Percentiles rank a stretch among this genome's conserved stretches.
Conservation (phyloP, 1,140 invertebrate genomes). For the Calliphora vicina region DNA sequence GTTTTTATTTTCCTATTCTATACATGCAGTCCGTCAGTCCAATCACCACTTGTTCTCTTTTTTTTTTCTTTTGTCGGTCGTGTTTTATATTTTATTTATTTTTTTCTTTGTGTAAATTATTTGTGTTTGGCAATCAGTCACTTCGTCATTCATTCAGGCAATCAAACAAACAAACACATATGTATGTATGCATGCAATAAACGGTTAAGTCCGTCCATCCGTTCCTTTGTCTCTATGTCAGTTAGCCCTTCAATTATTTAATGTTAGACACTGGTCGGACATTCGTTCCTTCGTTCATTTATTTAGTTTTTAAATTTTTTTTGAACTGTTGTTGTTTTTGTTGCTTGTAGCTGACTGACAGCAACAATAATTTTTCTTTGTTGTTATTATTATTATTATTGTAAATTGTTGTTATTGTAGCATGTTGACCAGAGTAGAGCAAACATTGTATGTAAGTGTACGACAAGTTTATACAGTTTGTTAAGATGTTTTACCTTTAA, state of each 20-base stretch:
- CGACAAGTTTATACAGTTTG: not conserved
- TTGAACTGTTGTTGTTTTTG: not conserved
- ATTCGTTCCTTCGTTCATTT: not conserved
- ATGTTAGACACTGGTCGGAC: not conserved
- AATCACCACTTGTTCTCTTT: not conserved
- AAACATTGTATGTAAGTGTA: not conserved
- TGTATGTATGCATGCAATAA: not conserved
- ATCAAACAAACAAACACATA: not conserved
- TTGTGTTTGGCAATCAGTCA: not conserved
- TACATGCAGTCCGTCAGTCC: not conserved
- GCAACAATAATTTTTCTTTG: not conserved
- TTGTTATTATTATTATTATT: not conserved
- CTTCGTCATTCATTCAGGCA: too few relatives aligned
- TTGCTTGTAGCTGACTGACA: not conserved
- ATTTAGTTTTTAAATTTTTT: not conserved
- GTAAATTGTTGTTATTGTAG: not conserved
- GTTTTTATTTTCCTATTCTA: not conserved
- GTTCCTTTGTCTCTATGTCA: not conserved
- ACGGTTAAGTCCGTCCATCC: not conserved
- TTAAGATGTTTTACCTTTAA: not conserved
- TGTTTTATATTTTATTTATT: not conserved
- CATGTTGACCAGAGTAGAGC: not conserved
- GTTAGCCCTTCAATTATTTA: slow-evolving; percentile 18
- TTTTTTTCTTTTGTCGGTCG: not conserved
- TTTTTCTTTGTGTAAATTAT: not conserved